Conservation (phyloP, 2,113 vertebrate genomes). For the Lasiurus borealis region DNA sequence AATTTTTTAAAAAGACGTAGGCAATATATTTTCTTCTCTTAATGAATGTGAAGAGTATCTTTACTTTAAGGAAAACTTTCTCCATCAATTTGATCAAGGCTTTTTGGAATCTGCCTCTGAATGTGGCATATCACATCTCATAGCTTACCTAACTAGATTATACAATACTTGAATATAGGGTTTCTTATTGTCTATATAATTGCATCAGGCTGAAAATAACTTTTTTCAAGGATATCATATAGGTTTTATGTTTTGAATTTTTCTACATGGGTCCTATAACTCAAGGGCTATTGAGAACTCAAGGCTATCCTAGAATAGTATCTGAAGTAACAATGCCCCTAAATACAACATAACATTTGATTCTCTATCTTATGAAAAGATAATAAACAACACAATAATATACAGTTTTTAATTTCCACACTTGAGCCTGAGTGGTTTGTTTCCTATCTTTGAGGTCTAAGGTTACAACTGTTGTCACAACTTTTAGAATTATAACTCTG, state of each 20-base stretch:
- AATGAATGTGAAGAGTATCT: not conserved
- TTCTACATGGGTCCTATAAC: not conserved
- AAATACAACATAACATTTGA: not conserved
- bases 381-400: constrained; percentile 2
- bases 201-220: not conserved
- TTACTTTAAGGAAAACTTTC: not conserved
- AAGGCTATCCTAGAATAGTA: not conserved
- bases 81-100: not conserved
- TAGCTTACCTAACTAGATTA: not conserved
- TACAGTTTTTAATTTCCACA: constrained; percentile 34
- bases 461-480: constrained; percentile 24
- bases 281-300: constrained; percentile 31
- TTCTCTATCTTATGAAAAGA: constrained; percentile 35
- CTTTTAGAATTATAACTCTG: constrained; percentile 54
- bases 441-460: not conserved
- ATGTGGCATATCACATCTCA: not conserved
- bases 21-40: not conserved
- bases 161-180: not conserved
- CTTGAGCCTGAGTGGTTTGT: constrained; percentile 3
- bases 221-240: constrained; percentile 21
- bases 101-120: constrained; percentile 8
- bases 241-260: constrained; percentile 37
- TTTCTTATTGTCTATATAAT: too few species aligned
- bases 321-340: not conserved
- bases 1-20: not conserved